Conservation (phyloP, 2,113 vertebrate genomes). For the Mesoclemmys tuberculata region DNA sequence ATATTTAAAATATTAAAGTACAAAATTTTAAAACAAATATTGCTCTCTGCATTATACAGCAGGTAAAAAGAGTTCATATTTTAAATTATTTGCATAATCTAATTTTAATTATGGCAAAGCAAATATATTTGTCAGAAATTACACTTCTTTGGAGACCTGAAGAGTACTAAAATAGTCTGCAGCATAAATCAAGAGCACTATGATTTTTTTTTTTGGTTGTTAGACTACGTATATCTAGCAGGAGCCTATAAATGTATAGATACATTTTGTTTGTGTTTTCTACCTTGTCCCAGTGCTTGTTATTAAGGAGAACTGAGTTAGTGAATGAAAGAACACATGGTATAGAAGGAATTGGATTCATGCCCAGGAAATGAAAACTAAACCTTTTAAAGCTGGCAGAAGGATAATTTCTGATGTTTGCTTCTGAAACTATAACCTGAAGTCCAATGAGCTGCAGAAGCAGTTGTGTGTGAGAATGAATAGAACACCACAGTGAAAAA, state of each 20-base stretch:
- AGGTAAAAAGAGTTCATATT: neutral
- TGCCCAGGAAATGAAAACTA: fast-evolving
- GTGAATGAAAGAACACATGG: neutral
- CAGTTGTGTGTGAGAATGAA: neutral
- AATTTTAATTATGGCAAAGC: neutral
- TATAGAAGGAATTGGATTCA: neutral
- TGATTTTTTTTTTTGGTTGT: neutral
- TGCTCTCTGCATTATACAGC: neutral
- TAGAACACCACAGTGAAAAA: conserved; percentile 7
- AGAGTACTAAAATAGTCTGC: neutral
- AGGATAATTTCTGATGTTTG: neutral
- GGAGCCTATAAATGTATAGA: neutral
- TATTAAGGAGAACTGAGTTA: neutral
- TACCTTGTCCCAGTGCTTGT: neutral
- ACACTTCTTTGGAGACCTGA: neutral
- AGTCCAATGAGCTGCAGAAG: conserved; percentile 4
- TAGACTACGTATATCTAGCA: neutral
- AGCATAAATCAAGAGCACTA: neutral
- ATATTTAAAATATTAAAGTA: neutral
- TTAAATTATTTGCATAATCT: neutral
- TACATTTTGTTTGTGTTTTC: neutral
- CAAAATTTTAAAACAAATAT: neutral
- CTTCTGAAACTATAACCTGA: conserved; percentile 15
- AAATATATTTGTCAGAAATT: neutral
- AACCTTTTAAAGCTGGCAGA: neutral